phyloP scores from a whole-genome alignment of 2,797 vertebrate species.

The Hypotaenidia philippensis region DNA sequence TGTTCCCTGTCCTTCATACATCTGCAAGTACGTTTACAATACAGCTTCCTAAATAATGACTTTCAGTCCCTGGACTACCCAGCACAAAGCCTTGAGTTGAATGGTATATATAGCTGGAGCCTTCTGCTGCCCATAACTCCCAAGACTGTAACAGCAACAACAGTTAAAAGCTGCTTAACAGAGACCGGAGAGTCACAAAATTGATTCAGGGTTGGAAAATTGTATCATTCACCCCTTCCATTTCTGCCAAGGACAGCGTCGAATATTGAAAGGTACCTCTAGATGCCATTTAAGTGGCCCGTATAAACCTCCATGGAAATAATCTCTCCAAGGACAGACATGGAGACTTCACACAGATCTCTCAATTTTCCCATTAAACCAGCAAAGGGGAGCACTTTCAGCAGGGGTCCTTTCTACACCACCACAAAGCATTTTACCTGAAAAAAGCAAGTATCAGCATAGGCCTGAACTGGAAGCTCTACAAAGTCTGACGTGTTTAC shows the following conservation, averaged over 20 bases:
- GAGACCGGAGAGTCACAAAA: neutral
- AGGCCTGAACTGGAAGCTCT: neutral
- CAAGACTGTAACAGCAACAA: neutral
- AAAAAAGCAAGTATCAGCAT: slow-evolving; percentile 41
- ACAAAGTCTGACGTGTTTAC: slow-evolving; percentile 12
- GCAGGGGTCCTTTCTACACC: neutral
- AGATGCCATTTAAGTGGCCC: neutral
- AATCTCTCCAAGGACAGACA: neutral
- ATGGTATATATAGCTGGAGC: neutral
- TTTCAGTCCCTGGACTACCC: neutral
- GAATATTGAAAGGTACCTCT: neutral
- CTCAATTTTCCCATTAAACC: slow-evolving; percentile 9
- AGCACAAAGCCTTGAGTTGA: neutral
- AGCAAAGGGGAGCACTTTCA: neutral
- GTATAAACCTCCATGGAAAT: neutral
- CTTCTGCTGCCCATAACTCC: neutral
- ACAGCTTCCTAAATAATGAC: neutral
- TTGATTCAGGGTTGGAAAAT: neutral
- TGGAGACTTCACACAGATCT: neutral
- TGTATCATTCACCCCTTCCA: neutral
- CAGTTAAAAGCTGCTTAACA: neutral
- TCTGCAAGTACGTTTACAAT: neutral
- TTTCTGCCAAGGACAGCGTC: neutral
- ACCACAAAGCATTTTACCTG: neutral
- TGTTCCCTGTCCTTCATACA: neutral